A percentile compares a stretch with the other conserved stretches of the same genome.
Conservation (phyloP, 1,140 invertebrate species). For the Microplitis demolitor region DNA sequence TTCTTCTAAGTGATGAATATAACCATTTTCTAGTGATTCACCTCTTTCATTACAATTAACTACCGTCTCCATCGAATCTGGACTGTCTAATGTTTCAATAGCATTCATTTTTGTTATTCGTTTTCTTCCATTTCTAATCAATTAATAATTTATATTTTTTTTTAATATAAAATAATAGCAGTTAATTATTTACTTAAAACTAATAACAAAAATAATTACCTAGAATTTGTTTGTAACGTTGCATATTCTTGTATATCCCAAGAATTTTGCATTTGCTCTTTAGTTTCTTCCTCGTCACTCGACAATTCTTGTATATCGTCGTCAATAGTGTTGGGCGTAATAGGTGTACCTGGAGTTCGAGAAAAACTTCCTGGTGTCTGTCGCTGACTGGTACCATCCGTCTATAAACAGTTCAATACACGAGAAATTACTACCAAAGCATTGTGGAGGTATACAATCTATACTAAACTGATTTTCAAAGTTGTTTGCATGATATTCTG, state of each 20-base stretch:
- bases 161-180: neutral
- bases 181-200: neutral
- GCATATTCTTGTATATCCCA: constrained; percentile 46
- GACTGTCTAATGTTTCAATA: constrained; percentile 37
- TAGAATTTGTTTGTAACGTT: constrained; percentile 37
- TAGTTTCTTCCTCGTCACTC: constrained; percentile 48
- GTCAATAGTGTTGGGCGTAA: constrained; percentile 46
- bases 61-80: constrained; percentile 38
- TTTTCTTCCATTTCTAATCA: constrained; percentile 35
- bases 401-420: constrained; percentile 36
- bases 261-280: constrained; percentile 23
- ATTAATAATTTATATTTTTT: neutral
- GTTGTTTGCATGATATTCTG: neutral
- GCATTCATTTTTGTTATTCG: constrained; percentile 39
- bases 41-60: constrained; percentile 40
- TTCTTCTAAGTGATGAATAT: constrained; percentile 42
- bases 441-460: neutral
- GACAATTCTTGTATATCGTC: constrained; percentile 45
- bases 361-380: constrained; percentile 45
- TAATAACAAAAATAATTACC: constrained; percentile 32
- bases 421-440: neutral
- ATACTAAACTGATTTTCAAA: neutral
- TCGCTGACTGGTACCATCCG: constrained; percentile 52
- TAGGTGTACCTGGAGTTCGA: constrained; percentile 46
- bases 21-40: constrained; percentile 46